Conservation (phyloP, 2,113 vertebrate genomes). For the Xiphophorus maculatus region DNA sequence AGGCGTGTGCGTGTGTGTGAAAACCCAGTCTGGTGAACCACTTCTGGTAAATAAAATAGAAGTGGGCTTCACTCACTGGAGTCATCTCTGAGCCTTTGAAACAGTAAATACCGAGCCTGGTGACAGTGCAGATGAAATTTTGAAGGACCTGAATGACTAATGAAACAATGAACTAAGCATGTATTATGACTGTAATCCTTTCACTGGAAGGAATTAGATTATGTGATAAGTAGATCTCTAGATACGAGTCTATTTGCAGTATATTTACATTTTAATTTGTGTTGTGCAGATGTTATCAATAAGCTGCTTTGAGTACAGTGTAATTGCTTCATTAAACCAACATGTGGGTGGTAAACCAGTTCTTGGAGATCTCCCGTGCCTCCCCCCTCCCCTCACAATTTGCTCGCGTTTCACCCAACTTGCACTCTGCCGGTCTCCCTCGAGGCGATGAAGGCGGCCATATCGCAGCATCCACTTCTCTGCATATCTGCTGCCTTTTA, state of each 20-base stretch:
- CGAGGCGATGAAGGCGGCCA: neutral
- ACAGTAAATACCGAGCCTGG: slow-evolving; percentile 32
- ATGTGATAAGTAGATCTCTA: slow-evolving; percentile 13
- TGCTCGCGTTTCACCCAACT: neutral
- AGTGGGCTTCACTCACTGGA: slow-evolving; percentile 38
- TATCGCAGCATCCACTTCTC: slow-evolving; percentile 37
- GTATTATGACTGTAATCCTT: slow-evolving; percentile 41
- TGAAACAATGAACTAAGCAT: slow-evolving; percentile 13
- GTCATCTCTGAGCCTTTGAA: slow-evolving; percentile 32
- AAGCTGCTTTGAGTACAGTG: slow-evolving; percentile 1
- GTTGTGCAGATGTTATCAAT: slow-evolving; percentile 4
- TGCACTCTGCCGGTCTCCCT: neutral
- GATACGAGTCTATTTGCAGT: neutral
- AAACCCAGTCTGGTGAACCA: slow-evolving; percentile 56
- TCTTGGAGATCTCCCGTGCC: slow-evolving; percentile 9
- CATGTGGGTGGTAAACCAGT: slow-evolving; percentile 5
- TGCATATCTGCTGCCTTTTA: slow-evolving; percentile 24
- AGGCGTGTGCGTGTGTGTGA: slow-evolving; percentile 21
- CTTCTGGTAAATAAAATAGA: slow-evolving; percentile 70
- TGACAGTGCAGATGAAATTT: slow-evolving; percentile 36
- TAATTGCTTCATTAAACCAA: slow-evolving; percentile 27
- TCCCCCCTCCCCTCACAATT: neutral
- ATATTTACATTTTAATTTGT: neutral
- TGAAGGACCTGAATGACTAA: slow-evolving; percentile 46
- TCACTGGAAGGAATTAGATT: slow-evolving; percentile 21